A percentile compares a stretch with the other conserved stretches of the same genome.
These are phyloP conservation scores for Platysternon megacephalum DNA, from an alignment of 2,113 vertebrate species.

Conservation along the genomic window DNA sequence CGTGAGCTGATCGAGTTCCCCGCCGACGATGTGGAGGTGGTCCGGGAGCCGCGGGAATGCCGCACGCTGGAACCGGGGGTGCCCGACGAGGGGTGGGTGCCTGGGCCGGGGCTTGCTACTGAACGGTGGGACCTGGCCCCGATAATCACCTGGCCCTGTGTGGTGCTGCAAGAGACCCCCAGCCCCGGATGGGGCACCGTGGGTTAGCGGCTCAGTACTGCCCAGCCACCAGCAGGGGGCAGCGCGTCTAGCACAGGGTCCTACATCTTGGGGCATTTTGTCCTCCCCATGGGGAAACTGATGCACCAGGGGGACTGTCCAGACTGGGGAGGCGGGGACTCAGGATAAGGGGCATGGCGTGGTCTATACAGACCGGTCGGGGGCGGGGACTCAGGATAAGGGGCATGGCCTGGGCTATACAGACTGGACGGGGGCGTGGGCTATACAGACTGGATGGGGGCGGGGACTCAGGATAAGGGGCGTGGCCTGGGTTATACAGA, in stretches of 20 bases:
- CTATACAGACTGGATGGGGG: too few relatives aligned
- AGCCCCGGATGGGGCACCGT: fast-evolving
- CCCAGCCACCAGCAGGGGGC: too few relatives aligned
- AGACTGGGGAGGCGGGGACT: not conserved
- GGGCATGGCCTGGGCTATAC: too few relatives aligned
- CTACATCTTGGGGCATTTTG: too few relatives aligned
- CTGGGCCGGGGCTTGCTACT: not conserved
- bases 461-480: too few relatives aligned
- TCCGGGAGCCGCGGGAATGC: slow-evolving; percentile 87
- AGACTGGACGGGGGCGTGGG: too few relatives aligned
- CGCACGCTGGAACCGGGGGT: slow-evolving; percentile 86
- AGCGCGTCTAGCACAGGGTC: not conserved
- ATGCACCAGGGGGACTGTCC: not conserved
- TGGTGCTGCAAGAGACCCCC: not conserved
- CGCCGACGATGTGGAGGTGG: slow-evolving; percentile 86
- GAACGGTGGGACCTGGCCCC: not conserved
- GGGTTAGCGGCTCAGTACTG: not conserved
- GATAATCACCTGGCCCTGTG: not conserved
- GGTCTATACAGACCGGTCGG: too few relatives aligned
- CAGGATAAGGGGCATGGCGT: too few relatives aligned
- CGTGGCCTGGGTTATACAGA: too few relatives aligned
- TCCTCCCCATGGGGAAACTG: not conserved
- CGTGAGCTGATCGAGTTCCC: slow-evolving; percentile 89
- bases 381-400: too few relatives aligned
- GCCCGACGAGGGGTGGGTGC: slow-evolving; percentile 82